phyloP scores from a whole-genome alignment of 2,113 vertebrate species.

The Osmerus eperlanus region DNA sequence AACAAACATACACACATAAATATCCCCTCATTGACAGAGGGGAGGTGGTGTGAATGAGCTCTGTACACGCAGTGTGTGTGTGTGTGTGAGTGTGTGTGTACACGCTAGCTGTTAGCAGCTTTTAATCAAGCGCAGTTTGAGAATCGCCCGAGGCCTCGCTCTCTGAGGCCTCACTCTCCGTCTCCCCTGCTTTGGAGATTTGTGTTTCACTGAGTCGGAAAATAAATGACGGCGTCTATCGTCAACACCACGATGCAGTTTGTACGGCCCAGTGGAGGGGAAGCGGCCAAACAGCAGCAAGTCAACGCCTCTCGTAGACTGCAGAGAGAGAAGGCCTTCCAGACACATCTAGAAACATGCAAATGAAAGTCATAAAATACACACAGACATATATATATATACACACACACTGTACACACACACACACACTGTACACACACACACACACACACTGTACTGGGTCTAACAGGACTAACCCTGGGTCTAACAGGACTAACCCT shows the following conservation, averaged over 20 bases:
- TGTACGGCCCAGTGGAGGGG: constrained; percentile 5
- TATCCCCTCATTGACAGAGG: no score
- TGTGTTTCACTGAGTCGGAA: background rate
- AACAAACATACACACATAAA: no score
- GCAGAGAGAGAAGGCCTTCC: background rate
- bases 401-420: constrained; percentile 15
- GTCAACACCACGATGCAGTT: constrained; percentile 1
- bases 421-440: background rate
- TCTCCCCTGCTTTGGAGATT: background rate
- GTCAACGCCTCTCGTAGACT: constrained; percentile 5
- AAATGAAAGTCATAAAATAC: constrained; percentile 9
- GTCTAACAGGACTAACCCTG: no score
- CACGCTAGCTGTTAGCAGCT: no score
- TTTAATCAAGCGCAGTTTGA: background rate
- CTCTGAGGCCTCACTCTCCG: no score
- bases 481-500: no score
- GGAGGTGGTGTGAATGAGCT: no score
- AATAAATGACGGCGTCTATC: background rate
- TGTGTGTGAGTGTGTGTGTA: no score
- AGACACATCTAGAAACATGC: constrained; percentile 4
- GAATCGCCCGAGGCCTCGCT: background rate
- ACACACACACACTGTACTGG: background rate
- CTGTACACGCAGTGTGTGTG: no score
- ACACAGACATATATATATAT: background rate
- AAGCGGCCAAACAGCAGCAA: background rate